Evolutionary conservation across 2,888 invertebrate genomes (phyloP).

Genomic region (Lutraria lutraria): DNA sequence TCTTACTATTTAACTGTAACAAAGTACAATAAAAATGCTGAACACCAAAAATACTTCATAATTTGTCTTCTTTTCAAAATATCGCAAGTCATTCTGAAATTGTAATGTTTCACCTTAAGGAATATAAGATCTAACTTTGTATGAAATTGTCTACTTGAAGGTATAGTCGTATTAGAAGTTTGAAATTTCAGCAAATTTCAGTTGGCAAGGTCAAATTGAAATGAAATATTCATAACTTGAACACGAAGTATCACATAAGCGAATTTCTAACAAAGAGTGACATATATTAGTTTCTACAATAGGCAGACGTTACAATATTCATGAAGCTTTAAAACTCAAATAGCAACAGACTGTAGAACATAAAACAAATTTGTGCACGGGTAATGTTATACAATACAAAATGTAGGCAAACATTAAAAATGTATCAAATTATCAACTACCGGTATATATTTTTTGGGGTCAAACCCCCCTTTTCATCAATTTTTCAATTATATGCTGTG

Average conservation of each 20-base stretch:
- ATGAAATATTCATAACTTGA: background rate
- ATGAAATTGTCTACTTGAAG: background rate
- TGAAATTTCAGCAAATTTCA: background rate
- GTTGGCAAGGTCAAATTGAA: background rate
- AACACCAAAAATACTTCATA: background rate
- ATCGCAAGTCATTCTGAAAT: slow-evolving; percentile 16
- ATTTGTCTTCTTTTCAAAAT: slow-evolving; percentile 1
- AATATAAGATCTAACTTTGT: background rate
- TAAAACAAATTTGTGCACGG: background rate
- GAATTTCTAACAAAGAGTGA: background rate
- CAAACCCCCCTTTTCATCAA: too few relatives aligned
- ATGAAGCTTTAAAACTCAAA: background rate
- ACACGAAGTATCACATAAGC: background rate
- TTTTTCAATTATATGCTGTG: too few relatives aligned
- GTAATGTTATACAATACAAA: too few relatives aligned
- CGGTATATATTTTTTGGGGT: too few relatives aligned
- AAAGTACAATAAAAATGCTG: background rate
- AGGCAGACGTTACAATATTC: background rate
- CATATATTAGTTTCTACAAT: background rate
- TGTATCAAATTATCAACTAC: too few relatives aligned
- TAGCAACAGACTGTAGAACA: background rate
- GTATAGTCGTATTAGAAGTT: background rate
- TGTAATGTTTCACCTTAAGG: background rate
- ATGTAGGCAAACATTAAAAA: too few relatives aligned
- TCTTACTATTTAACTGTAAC: background rate